Evolutionary conservation across 2,113 vertebrate species (phyloP).

Genomic region (Spheniscus mendiculus): DNA sequence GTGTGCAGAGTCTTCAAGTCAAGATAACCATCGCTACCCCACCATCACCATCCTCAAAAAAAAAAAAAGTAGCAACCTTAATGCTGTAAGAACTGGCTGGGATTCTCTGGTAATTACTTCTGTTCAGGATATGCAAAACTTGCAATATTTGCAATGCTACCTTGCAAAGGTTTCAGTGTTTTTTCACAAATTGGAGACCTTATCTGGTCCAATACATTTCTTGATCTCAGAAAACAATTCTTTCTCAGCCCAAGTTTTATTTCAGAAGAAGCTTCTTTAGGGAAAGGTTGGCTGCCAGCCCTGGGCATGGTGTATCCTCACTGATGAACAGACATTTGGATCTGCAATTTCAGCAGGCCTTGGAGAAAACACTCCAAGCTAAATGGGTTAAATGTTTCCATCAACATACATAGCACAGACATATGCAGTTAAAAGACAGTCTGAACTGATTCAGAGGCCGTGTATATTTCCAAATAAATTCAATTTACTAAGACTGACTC

Average conservation of each 20-base stretch:
- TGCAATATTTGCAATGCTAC: not conserved
- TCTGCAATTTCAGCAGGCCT: not conserved
- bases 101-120: not conserved
- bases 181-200: not conserved
- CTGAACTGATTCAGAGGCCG: not conserved
- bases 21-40: not conserved
- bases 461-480: conserved; percentile 51
- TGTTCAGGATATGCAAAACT: not conserved
- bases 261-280: not conserved
- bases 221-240: not conserved
- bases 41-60: not conserved
- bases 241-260: not conserved
- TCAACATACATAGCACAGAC: not conserved
- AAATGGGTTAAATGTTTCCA: conserved; percentile 47
- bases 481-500: conserved; percentile 48
- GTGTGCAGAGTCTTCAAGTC: not conserved
- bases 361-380: not conserved
- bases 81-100: not conserved
- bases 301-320: not conserved
- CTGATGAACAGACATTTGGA: not conserved
- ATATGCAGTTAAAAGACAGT: conserved; percentile 23
- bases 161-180: not conserved
- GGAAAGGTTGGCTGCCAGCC: not conserved
- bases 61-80: not conserved
- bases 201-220: not conserved